A percentile compares a stretch with the other conserved stretches of the same genome.
Conservation (phyloP, 2,113 vertebrate species). For the Panthera uncia region DNA sequence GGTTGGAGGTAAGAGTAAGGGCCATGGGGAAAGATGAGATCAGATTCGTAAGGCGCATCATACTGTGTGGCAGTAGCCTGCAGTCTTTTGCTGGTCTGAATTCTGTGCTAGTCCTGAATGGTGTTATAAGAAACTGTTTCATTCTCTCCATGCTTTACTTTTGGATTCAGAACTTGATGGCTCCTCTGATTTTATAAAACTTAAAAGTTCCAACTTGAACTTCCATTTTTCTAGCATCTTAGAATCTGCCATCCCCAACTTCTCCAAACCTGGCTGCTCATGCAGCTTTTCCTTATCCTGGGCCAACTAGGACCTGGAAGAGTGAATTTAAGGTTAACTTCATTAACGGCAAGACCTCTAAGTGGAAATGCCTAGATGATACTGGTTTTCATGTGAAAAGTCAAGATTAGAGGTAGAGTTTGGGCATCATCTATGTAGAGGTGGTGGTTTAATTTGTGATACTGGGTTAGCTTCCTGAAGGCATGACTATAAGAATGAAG, state of each 20-base stretch:
- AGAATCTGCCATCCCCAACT: not conserved
- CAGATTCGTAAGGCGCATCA: not conserved
- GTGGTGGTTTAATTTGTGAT: not conserved
- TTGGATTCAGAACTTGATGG: not conserved
- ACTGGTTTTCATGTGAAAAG: not conserved
- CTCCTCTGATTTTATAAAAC: not conserved
- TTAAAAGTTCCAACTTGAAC: not conserved
- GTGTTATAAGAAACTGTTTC: not conserved
- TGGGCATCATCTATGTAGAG: not conserved
- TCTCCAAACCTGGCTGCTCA: not conserved
- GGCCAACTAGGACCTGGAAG: not conserved
- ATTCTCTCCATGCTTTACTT: not conserved
- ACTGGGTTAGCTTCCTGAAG: not conserved
- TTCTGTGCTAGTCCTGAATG: not conserved
- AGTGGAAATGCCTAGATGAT: not conserved
- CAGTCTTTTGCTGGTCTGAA: not conserved
- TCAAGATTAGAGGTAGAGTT: not conserved
- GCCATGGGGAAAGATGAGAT: not conserved
- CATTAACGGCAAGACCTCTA: not conserved
- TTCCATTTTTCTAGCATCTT: not conserved
- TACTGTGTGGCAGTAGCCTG: not conserved
- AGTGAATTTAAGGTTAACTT: slow-evolving; percentile 10
- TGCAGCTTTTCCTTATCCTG: not conserved
- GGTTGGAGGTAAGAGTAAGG: not conserved
- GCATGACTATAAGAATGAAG: not conserved